phyloP scores from a whole-genome alignment of 2,113 vertebrate genomes.

The Elephantulus edwardii region DNA sequence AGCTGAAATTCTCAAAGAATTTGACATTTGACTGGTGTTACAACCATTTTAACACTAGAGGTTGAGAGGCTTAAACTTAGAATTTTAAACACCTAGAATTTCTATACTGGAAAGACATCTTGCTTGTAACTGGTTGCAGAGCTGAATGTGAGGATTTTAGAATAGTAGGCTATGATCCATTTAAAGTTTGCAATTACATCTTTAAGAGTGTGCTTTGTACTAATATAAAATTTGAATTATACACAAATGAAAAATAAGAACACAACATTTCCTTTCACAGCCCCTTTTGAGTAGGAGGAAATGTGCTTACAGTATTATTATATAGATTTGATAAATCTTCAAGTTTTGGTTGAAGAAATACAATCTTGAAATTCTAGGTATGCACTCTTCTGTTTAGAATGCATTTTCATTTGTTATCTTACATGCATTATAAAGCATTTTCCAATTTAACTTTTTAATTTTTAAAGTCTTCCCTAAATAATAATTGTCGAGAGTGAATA shows the following conservation, averaged over 20 bases:
- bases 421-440: neutral
- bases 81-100: neutral
- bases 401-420: neutral
- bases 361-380: neutral
- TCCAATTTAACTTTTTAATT: neutral
- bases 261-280: neutral
- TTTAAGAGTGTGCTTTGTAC: neutral
- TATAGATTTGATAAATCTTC: neutral
- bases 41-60: neutral
- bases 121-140: neutral
- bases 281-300: neutral
- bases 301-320: neutral
- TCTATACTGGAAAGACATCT: neutral
- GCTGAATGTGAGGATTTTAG: constrained; percentile 33
- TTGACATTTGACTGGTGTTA: constrained; percentile 45
- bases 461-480: neutral
- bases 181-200: neutral
- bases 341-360: neutral
- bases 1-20: no score
- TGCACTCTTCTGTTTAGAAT: neutral
- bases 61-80: neutral
- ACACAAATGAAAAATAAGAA: neutral
- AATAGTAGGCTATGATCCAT: neutral
- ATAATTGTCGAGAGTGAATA: neutral
- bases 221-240: constrained; percentile 1